Percentiles rank a stretch among this genome's conserved stretches.
phyloP scores from a whole-genome alignment of 2,113 vertebrate genomes.

The Piaya cayana region DNA sequence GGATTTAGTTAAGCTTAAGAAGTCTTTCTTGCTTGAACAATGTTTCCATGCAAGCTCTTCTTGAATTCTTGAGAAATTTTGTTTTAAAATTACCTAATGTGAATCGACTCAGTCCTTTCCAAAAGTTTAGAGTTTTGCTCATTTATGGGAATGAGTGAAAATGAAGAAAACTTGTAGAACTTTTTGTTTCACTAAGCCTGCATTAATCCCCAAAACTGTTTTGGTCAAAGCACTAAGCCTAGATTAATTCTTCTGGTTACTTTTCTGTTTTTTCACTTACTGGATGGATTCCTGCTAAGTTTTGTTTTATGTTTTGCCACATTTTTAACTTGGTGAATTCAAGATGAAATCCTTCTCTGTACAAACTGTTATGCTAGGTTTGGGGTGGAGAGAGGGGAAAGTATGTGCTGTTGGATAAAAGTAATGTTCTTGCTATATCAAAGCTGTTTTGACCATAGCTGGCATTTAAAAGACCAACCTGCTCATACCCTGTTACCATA shows the following conservation, averaged over 20 bases:
- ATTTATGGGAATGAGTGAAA: not conserved
- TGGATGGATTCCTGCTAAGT: not conserved
- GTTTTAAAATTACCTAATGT: not conserved
- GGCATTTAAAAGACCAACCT: constrained; percentile 59
- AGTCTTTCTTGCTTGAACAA: not conserved
- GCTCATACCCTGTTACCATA: constrained; percentile 49
- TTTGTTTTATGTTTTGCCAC: not conserved
- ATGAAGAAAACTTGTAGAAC: not conserved
- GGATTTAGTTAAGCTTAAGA: not conserved
- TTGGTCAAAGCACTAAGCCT: not conserved
- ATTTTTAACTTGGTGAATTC: not conserved
- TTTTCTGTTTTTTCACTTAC: not conserved
- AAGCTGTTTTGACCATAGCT: not conserved
- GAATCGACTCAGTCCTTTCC: not conserved
- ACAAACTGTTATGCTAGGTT: not conserved
- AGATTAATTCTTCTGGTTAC: not conserved
- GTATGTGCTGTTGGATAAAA: not conserved
- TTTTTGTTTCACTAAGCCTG: not conserved
- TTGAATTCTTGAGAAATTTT: not conserved
- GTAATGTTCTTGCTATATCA: not conserved
- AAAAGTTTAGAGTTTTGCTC: not conserved
- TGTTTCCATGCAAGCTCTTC: not conserved
- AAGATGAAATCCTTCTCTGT: not conserved
- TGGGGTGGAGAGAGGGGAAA: not conserved
- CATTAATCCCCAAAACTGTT: not conserved